A percentile compares a stretch with the other conserved stretches of the same genome.
Conservation (phyloP, 2,113 vertebrate genomes). For the Ageneiosus marmoratus region DNA sequence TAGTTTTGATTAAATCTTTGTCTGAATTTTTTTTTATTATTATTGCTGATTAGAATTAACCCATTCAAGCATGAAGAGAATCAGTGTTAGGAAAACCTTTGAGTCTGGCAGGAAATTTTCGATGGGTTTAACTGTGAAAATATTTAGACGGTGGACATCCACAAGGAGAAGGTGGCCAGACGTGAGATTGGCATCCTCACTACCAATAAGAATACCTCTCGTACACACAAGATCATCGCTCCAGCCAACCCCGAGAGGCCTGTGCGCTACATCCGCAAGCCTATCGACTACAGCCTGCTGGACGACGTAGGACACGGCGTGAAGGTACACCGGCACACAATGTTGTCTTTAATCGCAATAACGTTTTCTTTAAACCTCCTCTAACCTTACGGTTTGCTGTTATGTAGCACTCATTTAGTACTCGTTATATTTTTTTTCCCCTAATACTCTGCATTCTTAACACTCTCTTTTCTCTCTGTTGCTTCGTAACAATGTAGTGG, state of each 20-base stretch:
- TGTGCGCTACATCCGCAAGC: constrained; percentile 98
- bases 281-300: constrained; percentile 97
- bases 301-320: constrained; percentile 98
- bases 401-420: background rate
- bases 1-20: no score
- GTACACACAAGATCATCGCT: constrained; percentile 99
- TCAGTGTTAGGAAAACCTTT: no score
- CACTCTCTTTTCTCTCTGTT: constrained; percentile 82
- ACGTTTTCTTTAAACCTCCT: constrained; percentile 7
- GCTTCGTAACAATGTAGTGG: constrained; percentile 94
- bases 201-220: constrained; percentile 98
- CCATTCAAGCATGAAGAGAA: no score
- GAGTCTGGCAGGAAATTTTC: no score
- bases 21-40: no score
- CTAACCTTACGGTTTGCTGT: background rate
- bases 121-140: no score
- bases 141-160: constrained; percentile 93
- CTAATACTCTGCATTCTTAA: constrained; percentile 81
- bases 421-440: no score
- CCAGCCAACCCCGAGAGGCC: constrained; percentile 97
- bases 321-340: no score
- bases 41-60: no score
- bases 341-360: no score
- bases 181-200: constrained; percentile 98
- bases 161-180: constrained; percentile 98